phyloP scores from a whole-genome alignment of 2,113 vertebrate genomes.

The Pitta sordida region DNA sequence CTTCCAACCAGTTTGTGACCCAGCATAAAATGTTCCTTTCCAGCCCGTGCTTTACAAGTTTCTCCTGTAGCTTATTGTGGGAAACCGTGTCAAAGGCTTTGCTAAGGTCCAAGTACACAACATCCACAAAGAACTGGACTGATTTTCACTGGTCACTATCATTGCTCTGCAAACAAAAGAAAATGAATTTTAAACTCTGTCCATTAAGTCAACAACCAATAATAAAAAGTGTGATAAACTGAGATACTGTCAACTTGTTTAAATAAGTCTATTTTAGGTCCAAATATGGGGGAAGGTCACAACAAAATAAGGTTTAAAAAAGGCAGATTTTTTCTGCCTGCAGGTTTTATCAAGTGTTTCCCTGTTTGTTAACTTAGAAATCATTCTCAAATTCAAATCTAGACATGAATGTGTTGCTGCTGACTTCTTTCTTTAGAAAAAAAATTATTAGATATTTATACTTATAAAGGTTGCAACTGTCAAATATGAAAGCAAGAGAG shows the following conservation, averaged over 20 bases:
- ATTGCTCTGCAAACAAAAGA: slow-evolving; percentile 42
- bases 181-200: not conserved
- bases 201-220: not conserved
- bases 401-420: not conserved
- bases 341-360: not conserved
- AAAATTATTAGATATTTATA: not conserved
- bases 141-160: slow-evolving; percentile 50
- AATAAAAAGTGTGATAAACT: not conserved
- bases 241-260: not conserved
- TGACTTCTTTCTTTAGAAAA: not conserved
- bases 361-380: not conserved
- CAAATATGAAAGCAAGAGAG: not conserved
- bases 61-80: too few relatives aligned
- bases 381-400: not conserved
- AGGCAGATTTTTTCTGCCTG: not conserved
- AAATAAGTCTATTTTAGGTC: not conserved
- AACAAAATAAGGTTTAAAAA: not conserved
- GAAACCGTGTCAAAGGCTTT: too few relatives aligned
- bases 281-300: not conserved
- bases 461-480: not conserved
- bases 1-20: too few relatives aligned
- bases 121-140: too few relatives aligned
- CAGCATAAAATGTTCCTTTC: too few relatives aligned
- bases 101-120: too few relatives aligned
- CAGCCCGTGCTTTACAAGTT: too few relatives aligned